Conservation (phyloP, 2,797 vertebrate species). For the Microctenopoma stevenorrisi region DNA sequence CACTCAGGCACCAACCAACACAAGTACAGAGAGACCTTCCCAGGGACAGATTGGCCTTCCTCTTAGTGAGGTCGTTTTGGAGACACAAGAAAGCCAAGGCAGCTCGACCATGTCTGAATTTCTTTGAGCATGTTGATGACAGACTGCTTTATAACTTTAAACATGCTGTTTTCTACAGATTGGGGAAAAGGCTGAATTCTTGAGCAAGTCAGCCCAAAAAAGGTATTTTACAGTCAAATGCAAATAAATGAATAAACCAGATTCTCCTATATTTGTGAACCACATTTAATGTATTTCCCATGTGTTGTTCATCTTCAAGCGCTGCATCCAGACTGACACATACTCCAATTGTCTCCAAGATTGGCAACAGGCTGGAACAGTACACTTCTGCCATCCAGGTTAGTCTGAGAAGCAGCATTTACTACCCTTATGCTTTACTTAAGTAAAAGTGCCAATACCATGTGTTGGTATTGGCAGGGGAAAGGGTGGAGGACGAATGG, state of each 20-base stretch:
- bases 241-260: background rate
- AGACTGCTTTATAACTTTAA: slow-evolving; percentile 12
- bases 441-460: too few species aligned
- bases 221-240: slow-evolving; percentile 78
- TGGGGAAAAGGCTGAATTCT: slow-evolving; percentile 91
- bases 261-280: background rate
- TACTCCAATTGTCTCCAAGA: slow-evolving; percentile 91
- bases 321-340: slow-evolving; percentile 86
- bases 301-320: slow-evolving; percentile 42
- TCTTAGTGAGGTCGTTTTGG: slow-evolving; percentile 16
- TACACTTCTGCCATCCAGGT: slow-evolving; percentile 95
- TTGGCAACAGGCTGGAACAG: slow-evolving; percentile 93
- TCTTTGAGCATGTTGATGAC: slow-evolving; percentile 7
- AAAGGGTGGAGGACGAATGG: too few species aligned
- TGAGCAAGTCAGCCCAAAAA: slow-evolving; percentile 95
- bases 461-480: too few species aligned
- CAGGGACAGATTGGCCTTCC: slow-evolving; percentile 14
- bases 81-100: slow-evolving; percentile 23
- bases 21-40: slow-evolving; percentile 35
- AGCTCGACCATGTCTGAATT: slow-evolving; percentile 14
- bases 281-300: slow-evolving; percentile 1
- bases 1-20: slow-evolving; percentile 30
- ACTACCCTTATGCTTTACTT: background rate
- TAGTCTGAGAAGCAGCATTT: slow-evolving; percentile 32
- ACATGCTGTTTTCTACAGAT: slow-evolving; percentile 83